Base-by-base conservation (phyloP, 2,888 invertebrate genomes). In the Mesochorus sp. region DNA sequence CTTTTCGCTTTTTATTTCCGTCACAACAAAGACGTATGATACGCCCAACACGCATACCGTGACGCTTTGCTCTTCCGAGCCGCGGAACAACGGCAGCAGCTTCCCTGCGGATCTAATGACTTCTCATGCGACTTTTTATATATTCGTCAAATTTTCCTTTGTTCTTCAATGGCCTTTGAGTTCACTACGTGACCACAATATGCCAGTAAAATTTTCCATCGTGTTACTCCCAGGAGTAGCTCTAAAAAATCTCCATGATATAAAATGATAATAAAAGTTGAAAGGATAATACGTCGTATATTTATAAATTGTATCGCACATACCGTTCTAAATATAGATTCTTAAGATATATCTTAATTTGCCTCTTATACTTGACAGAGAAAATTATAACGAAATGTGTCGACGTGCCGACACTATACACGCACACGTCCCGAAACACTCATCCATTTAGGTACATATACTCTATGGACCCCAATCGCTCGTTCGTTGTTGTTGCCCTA, bases 321-420 rank as follows among this genome's bases (percentile, higher is more conserved):
- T 12, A n/a, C n/a, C n/a, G n/a, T 6, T n/a, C n/a, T 10, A 26
- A 39, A 1, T 12, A 47, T 61, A 21, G 14, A n/a, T n/a, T n/a
- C n/a, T n/a, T n/a, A n/a, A 39, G 24, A 61, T 72, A 47, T 31
- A 76, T 71, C 71, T 61, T 76, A 76, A 67, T 76, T 61, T 61
- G 12, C 28, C 10, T 17, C 44, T 53, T 55, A 49, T 47, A 19
- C 44, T 8, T 3, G 51, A 37, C 34, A 28, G 42, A n/a, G n/a
- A 67, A 72, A 67, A 53, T 53, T 21, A 59, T 57, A 6, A 44
- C 37, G 8, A 67, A 26, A 67, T 47, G 34, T 19, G 51, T 10
- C 17, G 31, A 39, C 19, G 28, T 21, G 6, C n/a, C n/a, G 59
- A 42, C 34, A 31, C 34, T 19, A 62, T 4, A 37, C 21, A 31